Evolutionary conservation across 1,140 invertebrate species (phyloP).

Genomic region (Drosophila kepulauana): DNA sequence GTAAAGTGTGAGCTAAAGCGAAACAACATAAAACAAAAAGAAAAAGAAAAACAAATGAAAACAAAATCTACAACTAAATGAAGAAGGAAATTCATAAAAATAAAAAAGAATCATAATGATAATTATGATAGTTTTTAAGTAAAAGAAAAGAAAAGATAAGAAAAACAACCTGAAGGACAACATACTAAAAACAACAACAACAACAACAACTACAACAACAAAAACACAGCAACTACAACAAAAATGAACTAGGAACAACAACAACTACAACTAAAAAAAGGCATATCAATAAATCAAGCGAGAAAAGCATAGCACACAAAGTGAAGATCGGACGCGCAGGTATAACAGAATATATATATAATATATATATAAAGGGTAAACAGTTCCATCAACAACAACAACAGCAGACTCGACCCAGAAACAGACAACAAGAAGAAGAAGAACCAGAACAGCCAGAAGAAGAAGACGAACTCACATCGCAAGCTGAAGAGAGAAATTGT

Average conservation of each 20-base stretch:
- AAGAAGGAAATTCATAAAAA: constrained; percentile 8
- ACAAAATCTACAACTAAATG: constrained; percentile 9
- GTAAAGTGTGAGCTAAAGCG: constrained; percentile 40
- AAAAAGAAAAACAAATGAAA: neutral
- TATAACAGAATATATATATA: constrained; percentile 1
- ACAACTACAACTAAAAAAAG: constrained; percentile 22
- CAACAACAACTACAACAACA: constrained; percentile 7
- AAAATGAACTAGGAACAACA: constrained; percentile 17
- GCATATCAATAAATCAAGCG: constrained; percentile 31
- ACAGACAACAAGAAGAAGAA: constrained; percentile 2
- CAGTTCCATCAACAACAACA: constrained; percentile 7
- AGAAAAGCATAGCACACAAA: neutral
- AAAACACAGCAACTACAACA: constrained; percentile 18
- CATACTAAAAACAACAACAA: constrained; percentile 6
- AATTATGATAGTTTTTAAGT: constrained; percentile 51
- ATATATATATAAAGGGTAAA: constrained; percentile 8
- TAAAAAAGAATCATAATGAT: constrained; percentile 31
- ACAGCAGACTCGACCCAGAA: constrained; percentile 1
- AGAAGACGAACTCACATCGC: neutral
- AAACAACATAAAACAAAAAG: constrained; percentile 14
- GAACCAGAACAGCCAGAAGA: constrained; percentile 16
- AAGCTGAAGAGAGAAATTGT: constrained; percentile 36
- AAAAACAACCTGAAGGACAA: constrained; percentile 23
- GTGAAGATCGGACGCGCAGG: constrained; percentile 9
- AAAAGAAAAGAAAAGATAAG: neutral